phyloP scores from a whole-genome alignment of 2,113 vertebrate species.

The Anolis sagrei region DNA sequence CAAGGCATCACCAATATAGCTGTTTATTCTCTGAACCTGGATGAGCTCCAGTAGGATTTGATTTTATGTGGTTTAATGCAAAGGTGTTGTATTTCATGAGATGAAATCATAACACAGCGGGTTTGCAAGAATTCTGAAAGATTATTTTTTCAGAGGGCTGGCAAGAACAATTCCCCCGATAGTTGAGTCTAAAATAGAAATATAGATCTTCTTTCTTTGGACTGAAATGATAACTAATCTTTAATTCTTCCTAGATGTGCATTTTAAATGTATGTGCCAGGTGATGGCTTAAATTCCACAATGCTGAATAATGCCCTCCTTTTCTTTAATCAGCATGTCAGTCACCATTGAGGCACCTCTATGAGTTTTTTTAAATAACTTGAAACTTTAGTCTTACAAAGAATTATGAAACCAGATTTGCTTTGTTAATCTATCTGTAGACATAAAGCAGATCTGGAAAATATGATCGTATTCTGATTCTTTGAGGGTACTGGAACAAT shows the following conservation, averaged over 20 bases:
- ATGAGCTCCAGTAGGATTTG: slow-evolving; percentile 77
- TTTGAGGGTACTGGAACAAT: neutral
- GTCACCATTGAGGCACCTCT: slow-evolving; percentile 37
- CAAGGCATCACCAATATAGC: slow-evolving; percentile 76
- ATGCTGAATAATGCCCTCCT: neutral
- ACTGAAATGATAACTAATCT: slow-evolving; percentile 79
- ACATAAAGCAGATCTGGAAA: slow-evolving; percentile 16
- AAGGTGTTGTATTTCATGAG: slow-evolving; percentile 86
- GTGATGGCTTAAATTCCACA: slow-evolving; percentile 61
- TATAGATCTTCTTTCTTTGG: slow-evolving; percentile 80
- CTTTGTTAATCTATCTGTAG: slow-evolving; percentile 42
- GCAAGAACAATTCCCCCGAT: slow-evolving; percentile 75
- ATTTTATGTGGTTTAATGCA: slow-evolving; percentile 85
- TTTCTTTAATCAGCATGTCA: slow-evolving; percentile 37
- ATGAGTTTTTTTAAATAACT: slow-evolving; percentile 21
- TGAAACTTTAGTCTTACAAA: slow-evolving; percentile 27
- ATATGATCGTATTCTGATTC: neutral
- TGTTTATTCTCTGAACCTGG: slow-evolving; percentile 78
- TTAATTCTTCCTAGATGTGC: slow-evolving; percentile 77
- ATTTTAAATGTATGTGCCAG: slow-evolving; percentile 53
- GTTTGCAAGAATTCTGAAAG: slow-evolving; percentile 83
- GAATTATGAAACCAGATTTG: slow-evolving; percentile 34
- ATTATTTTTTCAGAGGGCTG: slow-evolving; percentile 83
- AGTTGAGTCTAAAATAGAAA: slow-evolving; percentile 80
- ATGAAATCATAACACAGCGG: slow-evolving; percentile 87